Percentiles rank a stretch among this genome's conserved stretches.
These are phyloP conservation scores for Falco punctatus DNA, from an alignment of 2,113 vertebrate species.

Conservation along the genomic window DNA sequence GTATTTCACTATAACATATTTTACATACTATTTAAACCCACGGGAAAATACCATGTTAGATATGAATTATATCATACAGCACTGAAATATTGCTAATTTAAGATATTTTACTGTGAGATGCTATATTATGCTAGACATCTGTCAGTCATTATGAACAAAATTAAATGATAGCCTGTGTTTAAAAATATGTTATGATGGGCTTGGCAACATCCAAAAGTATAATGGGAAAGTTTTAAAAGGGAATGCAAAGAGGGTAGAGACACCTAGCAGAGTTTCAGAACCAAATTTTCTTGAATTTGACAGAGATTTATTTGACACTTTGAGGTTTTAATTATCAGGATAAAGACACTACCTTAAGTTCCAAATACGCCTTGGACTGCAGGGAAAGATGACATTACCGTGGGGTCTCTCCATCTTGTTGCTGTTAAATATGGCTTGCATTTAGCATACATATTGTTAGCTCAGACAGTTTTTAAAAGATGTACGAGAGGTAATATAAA, in stretches of 20 bases:
- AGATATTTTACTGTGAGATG: neutral
- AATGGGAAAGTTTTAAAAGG: slow-evolving; percentile 28
- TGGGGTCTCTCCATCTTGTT: neutral
- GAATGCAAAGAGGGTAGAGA: slow-evolving; percentile 30
- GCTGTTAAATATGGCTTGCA: neutral
- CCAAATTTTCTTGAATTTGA: slow-evolving; percentile 13
- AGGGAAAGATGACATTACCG: neutral
- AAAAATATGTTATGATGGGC: neutral
- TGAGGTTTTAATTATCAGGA: slow-evolving; percentile 25
- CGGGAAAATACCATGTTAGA: neutral
- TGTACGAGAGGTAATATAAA: neutral
- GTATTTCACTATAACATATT: neutral
- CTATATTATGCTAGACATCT: neutral
- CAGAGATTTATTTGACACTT: slow-evolving; percentile 37
- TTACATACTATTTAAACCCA: neutral
- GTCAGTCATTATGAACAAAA: neutral
- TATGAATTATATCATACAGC: neutral
- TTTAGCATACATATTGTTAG: slow-evolving; percentile 17
- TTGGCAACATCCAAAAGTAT: slow-evolving; percentile 11
- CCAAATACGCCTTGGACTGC: neutral
- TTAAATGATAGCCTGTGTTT: neutral
- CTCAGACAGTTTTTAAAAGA: neutral
- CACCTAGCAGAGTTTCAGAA: slow-evolving; percentile 38
- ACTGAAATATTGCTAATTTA: neutral
- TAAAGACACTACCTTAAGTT: slow-evolving; percentile 17